These are phyloP conservation scores for Crocodylus rhombifer DNA, from an alignment of 2,797 vertebrate genomes.

Conservation along the genomic window DNA sequence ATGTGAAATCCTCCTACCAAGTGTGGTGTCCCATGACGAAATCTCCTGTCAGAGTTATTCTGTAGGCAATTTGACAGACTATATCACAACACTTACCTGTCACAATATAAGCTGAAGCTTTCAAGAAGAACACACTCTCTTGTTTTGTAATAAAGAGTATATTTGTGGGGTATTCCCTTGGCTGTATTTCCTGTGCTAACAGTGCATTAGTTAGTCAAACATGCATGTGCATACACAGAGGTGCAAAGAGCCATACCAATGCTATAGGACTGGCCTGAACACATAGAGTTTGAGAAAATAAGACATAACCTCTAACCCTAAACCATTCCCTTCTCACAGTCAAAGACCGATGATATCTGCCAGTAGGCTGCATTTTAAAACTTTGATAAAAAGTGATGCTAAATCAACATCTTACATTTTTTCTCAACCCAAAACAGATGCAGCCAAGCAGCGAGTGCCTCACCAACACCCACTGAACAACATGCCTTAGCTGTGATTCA, in stretches of 20 bases:
- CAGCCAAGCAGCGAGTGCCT: background rate
- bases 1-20: background rate
- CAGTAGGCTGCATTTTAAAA: background rate
- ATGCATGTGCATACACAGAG: background rate
- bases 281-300: background rate
- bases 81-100: rapidly evolving
- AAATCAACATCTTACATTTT: background rate
- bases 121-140: rapidly evolving
- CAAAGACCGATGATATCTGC: background rate
- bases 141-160: background rate
- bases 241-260: background rate
- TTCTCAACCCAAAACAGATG: background rate
- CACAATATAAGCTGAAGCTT: background rate
- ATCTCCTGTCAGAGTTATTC: background rate
- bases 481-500: background rate
- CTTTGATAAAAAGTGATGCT: background rate
- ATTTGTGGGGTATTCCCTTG: rapidly evolving
- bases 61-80: rapidly evolving
- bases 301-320: background rate
- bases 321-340: rapidly evolving
- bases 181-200: background rate
- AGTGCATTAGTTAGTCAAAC: background rate
- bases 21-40: background rate
- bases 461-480: rapidly evolving
- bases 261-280: background rate